phyloP scores from a whole-genome alignment of 2,113 vertebrate species.

The Burhinus oedicnemus region DNA sequence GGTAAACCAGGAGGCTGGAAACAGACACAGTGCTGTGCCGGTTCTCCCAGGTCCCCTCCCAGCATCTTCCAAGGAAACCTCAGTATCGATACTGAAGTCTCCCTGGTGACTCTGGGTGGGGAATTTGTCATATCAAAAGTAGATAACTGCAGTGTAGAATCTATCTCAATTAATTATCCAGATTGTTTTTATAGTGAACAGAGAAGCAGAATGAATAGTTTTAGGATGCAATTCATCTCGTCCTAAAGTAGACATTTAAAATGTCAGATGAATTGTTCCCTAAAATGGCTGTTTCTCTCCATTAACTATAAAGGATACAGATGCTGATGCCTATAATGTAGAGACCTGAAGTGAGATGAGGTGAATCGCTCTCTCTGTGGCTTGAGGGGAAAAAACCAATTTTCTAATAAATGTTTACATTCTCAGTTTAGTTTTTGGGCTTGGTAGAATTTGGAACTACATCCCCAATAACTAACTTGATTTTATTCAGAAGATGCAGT shows the following conservation, averaged over 20 bases:
- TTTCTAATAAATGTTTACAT: neutral
- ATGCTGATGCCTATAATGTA: neutral
- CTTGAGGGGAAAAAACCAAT: neutral
- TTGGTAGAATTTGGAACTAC: neutral
- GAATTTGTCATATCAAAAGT: neutral
- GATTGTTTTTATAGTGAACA: neutral
- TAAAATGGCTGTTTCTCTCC: neutral
- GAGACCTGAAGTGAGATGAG: neutral
- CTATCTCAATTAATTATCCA: neutral
- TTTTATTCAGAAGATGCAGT: neutral
- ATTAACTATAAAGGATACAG: neutral
- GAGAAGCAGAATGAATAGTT: neutral
- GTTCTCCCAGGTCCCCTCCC: neutral
- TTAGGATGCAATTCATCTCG: neutral
- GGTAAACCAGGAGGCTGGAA: neutral
- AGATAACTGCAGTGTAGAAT: neutral
- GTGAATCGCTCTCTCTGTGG: fast-evolving
- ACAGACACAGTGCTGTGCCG: neutral
- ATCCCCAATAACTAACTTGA: neutral
- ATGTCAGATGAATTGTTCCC: neutral
- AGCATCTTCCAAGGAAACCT: neutral
- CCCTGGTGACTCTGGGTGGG: neutral
- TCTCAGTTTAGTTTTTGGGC: neutral
- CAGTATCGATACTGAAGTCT: neutral
- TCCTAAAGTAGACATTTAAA: constrained; percentile 6